Evolutionary conservation across 2,113 vertebrate genomes (phyloP).

Genomic region (Amazona vittata): DNA sequence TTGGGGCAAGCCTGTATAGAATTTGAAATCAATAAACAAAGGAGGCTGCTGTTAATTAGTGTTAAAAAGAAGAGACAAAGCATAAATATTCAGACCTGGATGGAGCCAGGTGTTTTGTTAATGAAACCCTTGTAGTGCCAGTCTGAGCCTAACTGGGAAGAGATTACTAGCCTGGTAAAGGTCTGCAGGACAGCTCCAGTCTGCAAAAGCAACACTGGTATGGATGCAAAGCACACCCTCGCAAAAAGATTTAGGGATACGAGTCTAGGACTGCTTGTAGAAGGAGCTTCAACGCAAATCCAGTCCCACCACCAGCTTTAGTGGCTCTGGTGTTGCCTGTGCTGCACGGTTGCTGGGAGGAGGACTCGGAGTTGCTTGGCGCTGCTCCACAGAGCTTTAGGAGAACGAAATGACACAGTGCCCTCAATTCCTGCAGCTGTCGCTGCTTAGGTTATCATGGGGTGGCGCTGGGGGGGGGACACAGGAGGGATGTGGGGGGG

Average conservation of each 20-base stretch:
- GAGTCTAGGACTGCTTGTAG: rapidly evolving
- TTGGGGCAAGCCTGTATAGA: not conserved
- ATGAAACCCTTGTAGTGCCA: not conserved
- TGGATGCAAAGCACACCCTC: not conserved
- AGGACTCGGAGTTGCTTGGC: not conserved
- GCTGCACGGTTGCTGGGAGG: not conserved
- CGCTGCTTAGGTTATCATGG: not conserved
- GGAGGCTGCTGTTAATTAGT: not conserved
- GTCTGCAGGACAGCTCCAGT: not conserved
- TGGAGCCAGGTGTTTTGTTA: not conserved
- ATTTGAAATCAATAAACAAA: constrained; percentile 20
- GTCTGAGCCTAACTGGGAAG: not conserved
- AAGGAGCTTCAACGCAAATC: not conserved
- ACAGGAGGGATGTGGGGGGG: no score
- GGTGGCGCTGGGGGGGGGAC: not conserved
- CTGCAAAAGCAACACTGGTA: not conserved
- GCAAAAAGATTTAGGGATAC: not conserved
- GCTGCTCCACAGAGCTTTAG: not conserved
- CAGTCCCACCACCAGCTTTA: not conserved
- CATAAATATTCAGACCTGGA: not conserved
- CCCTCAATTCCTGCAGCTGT: rapidly evolving
- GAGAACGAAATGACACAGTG: not conserved
- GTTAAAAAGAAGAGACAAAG: not conserved
- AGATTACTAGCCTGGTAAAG: not conserved
- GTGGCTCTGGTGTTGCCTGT: rapidly evolving